Conservation (phyloP, 2,797 vertebrate species). For the Gallinago nigripennis region DNA sequence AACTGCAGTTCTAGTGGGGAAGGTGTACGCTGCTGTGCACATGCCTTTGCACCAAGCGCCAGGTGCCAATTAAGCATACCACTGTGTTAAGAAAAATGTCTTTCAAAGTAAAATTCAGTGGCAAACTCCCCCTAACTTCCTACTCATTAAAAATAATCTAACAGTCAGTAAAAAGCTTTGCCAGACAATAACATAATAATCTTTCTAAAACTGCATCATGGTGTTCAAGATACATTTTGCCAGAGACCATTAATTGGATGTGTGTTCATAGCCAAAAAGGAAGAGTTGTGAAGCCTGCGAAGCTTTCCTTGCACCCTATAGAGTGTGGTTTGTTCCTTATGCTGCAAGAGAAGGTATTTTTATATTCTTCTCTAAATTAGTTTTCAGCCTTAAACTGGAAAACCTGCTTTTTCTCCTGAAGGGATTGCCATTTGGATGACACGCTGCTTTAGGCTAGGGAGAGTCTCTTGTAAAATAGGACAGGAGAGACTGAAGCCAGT, state of each 20-base stretch:
- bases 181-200: slow-evolving; percentile 4
- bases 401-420: not conserved
- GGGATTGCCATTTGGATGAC: not conserved
- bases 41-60: rapidly evolving
- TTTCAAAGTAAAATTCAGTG: slow-evolving; percentile 21
- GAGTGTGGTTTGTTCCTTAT: not conserved
- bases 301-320: not conserved
- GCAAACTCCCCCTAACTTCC: not conserved
- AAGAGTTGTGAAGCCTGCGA: not conserved
- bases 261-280: not conserved
- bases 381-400: slow-evolving; percentile 1
- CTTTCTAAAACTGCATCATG: not conserved
- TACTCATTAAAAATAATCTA: slow-evolving; percentile 24
- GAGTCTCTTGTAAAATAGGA: not conserved
- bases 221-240: not conserved
- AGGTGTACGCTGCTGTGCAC: not conserved
- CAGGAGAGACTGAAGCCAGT: not conserved
- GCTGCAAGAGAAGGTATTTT: not conserved
- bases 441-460: not conserved
- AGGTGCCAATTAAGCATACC: not conserved
- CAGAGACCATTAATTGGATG: not conserved
- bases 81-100: not conserved
- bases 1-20: not conserved
- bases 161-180: not conserved
- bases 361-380: not conserved